phyloP scores from a whole-genome alignment of 2,113 vertebrate genomes.

The Apteryx owenii region DNA sequence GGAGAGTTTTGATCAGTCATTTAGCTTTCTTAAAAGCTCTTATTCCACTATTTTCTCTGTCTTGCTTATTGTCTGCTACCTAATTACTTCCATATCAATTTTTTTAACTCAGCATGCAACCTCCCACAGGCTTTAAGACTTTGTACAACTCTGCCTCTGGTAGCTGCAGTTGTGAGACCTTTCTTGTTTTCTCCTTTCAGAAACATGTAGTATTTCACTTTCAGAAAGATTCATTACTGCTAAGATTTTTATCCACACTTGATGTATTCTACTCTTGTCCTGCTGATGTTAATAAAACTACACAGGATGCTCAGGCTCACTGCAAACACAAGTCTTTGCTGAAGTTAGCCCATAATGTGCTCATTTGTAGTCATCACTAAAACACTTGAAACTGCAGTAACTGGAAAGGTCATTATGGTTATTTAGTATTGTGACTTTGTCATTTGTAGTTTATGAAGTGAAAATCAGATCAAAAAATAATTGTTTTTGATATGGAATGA shows the following conservation, averaged over 20 bases:
- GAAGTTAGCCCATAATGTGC: not conserved
- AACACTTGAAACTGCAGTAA: not conserved
- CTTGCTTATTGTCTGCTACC: slow-evolving; percentile 72
- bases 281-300: not conserved
- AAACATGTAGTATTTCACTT: not conserved
- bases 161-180: not conserved
- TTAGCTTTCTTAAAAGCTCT: slow-evolving; percentile 85
- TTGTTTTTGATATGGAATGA: not conserved
- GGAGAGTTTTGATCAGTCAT: slow-evolving; percentile 85
- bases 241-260: not conserved
- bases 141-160: not conserved
- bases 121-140: not conserved
- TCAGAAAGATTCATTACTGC: not conserved
- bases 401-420: not conserved
- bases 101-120: slow-evolving; percentile 41
- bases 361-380: not conserved
- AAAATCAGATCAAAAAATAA: not conserved
- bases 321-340: not conserved
- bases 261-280: not conserved
- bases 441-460: not conserved
- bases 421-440: not conserved
- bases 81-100: slow-evolving; percentile 86
- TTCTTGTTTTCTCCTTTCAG: not conserved
- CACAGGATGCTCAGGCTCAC: not conserved
- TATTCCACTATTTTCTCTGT: slow-evolving; percentile 84